phyloP scores from a whole-genome alignment of 2,797 vertebrate species.

The Hydrocynus forskahlii region DNA sequence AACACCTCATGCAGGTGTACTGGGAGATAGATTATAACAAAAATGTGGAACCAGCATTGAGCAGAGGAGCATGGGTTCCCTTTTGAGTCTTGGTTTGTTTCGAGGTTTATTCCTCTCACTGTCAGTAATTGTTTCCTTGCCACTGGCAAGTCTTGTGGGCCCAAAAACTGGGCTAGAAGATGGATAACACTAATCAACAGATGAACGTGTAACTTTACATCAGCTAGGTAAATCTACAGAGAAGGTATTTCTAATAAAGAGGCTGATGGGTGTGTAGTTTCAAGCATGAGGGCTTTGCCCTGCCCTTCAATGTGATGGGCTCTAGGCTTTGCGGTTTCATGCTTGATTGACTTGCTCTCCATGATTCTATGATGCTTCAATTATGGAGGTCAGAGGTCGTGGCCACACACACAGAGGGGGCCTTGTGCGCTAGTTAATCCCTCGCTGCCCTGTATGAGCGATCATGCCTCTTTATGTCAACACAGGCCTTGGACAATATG shows the following conservation, averaged over 20 bases:
- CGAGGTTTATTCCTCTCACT: no score
- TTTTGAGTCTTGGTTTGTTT: no score
- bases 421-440: conserved; percentile 47
- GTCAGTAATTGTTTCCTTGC: background rate
- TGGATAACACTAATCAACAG: no score
- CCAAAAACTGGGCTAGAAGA: no score
- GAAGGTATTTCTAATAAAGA: background rate
- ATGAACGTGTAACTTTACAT: background rate
- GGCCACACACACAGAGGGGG: conserved; percentile 40
- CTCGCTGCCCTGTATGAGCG: conserved; percentile 33
- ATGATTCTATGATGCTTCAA: conserved; percentile 47
- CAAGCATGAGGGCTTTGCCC: conserved; percentile 13
- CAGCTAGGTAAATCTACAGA: background rate
- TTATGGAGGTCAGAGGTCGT: conserved; percentile 51
- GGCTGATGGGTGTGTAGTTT: background rate
- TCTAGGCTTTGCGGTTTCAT: conserved; percentile 34
- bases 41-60: background rate
- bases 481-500: conserved; percentile 29
- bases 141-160: no score
- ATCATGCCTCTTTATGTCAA: conserved; percentile 51
- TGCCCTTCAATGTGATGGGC: conserved; percentile 17
- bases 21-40: background rate
- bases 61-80: no score
- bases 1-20: background rate
- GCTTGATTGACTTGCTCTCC: conserved; percentile 43